A percentile compares a stretch with the other conserved stretches of the same genome.
phyloP scores from a whole-genome alignment of 2,113 vertebrate species.

The Geococcyx californianus region DNA sequence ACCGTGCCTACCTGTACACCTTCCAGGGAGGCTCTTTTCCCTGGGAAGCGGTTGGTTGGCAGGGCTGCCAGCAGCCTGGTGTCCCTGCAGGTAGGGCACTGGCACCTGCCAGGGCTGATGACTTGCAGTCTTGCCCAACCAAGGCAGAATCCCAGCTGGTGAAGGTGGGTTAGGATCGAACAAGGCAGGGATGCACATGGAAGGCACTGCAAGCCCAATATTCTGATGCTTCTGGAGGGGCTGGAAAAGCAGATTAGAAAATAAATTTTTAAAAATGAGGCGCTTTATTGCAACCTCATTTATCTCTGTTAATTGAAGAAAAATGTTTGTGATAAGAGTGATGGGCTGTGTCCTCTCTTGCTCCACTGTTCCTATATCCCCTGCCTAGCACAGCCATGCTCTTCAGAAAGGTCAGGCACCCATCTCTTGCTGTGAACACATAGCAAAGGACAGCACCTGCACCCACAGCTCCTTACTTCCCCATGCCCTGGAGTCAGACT shows the following conservation, averaged over 20 bases:
- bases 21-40: background rate
- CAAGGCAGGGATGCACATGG: rapidly evolving
- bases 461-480: background rate
- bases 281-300: background rate
- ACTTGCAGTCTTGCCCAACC: background rate
- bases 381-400: background rate
- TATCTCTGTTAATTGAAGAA: background rate
- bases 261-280: no score
- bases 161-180: background rate
- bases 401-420: background rate
- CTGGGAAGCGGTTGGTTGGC: rapidly evolving
- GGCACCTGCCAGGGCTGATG: background rate
- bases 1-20: rapidly evolving
- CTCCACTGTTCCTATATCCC: rapidly evolving
- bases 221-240: background rate
- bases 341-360: background rate
- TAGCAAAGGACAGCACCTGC: background rate
- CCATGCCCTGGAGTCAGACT: rapidly evolving
- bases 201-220: background rate
- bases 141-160: background rate
- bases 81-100: rapidly evolving
- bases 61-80: background rate
- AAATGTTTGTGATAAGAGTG: background rate
- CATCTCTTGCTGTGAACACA: rapidly evolving
- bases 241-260: background rate